A percentile compares a stretch with the other conserved stretches of the same genome.
Evolutionary conservation across 2,113 vertebrate genomes (phyloP).

Genomic region (Oxyura jamaicensis): DNA sequence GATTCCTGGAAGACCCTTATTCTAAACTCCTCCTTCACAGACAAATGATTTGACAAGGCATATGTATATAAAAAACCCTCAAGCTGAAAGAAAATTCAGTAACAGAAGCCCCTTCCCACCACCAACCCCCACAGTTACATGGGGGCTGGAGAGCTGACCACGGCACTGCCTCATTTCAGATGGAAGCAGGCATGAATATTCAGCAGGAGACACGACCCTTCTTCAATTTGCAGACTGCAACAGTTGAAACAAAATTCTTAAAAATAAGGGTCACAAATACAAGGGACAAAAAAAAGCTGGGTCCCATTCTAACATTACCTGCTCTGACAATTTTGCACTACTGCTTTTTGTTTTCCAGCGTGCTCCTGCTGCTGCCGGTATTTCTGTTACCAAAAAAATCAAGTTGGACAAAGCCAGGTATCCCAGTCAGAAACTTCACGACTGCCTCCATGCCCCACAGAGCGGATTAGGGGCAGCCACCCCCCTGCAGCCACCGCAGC

Average conservation of each 20-base stretch:
- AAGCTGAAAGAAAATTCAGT: not conserved
- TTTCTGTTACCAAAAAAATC: not conserved
- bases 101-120: not conserved
- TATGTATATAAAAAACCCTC: not conserved
- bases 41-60: not conserved
- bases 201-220: fast-evolving
- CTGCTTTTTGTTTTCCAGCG: not conserved
- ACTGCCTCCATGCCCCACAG: not conserved
- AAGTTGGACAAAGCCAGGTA: not conserved
- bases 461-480: not conserved
- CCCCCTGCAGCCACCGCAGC: not conserved
- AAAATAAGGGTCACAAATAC: not conserved
- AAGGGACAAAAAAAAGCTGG: not conserved
- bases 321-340: not conserved
- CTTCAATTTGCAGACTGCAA: not conserved
- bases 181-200: not conserved
- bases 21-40: not conserved
- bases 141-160: not conserved
- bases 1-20: not conserved
- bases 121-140: not conserved
- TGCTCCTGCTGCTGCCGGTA: not conserved
- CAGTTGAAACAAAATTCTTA: not conserved
- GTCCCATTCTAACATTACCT: fast-evolving
- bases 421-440: not conserved
- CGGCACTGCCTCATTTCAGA: not conserved